Evolutionary conservation across 1,140 invertebrate species (phyloP).

Genomic region (Reticulitermes speratus): DNA sequence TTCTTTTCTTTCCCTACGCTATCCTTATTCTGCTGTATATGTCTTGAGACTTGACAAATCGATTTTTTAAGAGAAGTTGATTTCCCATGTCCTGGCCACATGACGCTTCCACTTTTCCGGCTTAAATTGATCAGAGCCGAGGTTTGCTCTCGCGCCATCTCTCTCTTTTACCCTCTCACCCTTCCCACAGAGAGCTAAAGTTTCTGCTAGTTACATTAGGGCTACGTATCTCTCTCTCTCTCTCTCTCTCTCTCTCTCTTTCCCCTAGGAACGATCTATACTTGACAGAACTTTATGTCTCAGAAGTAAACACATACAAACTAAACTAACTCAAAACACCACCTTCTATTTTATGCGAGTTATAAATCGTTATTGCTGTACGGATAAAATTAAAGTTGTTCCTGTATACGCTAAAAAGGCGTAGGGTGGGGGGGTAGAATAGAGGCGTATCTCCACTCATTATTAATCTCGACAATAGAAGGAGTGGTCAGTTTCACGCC

Average conservation of each 20-base stretch:
- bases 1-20: background rate
- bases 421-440: too few species aligned
- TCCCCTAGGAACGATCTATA: background rate
- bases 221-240: background rate
- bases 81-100: constrained; percentile 33
- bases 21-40: background rate
- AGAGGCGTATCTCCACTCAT: too few species aligned
- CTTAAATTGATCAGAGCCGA: constrained; percentile 34
- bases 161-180: background rate
- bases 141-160: background rate
- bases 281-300: background rate
- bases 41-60: constrained; percentile 31
- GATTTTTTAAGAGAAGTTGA: constrained; percentile 36
- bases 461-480: too few species aligned
- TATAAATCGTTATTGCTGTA: too few species aligned
- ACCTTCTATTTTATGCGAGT: too few species aligned
- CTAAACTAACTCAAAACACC: too few species aligned
- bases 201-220: background rate
- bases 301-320: too few species aligned
- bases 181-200: background rate
- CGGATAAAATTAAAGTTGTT: too few species aligned
- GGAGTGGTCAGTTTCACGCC: too few species aligned
- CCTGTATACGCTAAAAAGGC: too few species aligned
- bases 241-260: background rate
- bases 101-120: constrained; percentile 33